Evolutionary conservation across 2,888 invertebrate genomes (phyloP).

Genomic region (Athrips mouffetella): DNA sequence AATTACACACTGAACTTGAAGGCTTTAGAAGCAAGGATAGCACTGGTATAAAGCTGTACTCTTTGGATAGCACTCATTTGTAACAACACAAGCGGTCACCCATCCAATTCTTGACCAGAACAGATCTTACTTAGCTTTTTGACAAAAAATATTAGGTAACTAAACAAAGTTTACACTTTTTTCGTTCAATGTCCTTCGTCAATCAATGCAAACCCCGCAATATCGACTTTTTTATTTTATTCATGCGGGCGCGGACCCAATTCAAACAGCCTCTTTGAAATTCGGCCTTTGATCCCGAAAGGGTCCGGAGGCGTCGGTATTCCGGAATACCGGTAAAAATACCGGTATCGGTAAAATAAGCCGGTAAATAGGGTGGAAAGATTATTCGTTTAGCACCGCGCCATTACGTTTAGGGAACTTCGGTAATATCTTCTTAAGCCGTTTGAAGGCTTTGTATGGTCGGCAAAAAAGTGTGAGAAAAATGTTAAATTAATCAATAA

Average conservation of each 20-base stretch:
- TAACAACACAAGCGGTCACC: too few relatives aligned
- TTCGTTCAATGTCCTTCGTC: too few relatives aligned
- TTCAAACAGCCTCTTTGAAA: constrained; percentile 13
- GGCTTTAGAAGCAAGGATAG: too few relatives aligned
- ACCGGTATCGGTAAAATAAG: constrained; percentile 4
- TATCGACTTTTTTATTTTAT: background rate
- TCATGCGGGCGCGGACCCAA: background rate
- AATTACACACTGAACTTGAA: too few relatives aligned
- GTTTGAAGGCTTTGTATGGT: background rate
- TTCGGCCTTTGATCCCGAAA: constrained; percentile 14
- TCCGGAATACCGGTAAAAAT: constrained; percentile 11
- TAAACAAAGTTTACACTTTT: too few relatives aligned
- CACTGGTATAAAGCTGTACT: too few relatives aligned
- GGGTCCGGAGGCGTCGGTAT: constrained; percentile 11
- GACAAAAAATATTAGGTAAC: too few relatives aligned
- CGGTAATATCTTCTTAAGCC: constrained; percentile 27
- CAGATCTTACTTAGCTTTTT: too few relatives aligned
- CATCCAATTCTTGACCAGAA: too few relatives aligned
- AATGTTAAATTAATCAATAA: too few relatives aligned
- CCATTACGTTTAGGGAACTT: constrained; percentile 43
- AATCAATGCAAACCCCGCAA: background rate
- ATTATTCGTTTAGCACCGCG: constrained; percentile 43
- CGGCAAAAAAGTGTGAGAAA: background rate
- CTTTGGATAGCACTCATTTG: too few relatives aligned
- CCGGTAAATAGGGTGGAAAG: constrained; percentile 35